Percentiles rank a stretch among this genome's conserved stretches.
Evolutionary conservation across 1,140 invertebrate genomes (phyloP).

Genomic region (Oreohelix idahoensis): DNA sequence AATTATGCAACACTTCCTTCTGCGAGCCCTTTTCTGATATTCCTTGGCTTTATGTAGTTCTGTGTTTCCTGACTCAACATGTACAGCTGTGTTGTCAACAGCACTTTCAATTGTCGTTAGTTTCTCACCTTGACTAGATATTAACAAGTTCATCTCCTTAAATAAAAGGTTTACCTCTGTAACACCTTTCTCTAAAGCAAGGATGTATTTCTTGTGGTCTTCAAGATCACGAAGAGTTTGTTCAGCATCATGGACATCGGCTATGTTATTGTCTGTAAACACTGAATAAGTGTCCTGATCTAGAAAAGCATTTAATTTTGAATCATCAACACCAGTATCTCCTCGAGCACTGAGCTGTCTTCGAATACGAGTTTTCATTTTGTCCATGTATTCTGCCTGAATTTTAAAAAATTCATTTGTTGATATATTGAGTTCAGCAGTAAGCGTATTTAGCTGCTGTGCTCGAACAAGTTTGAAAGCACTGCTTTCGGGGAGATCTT

Average conservation of each 20-base stretch:
- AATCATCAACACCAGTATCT: constrained; percentile 27
- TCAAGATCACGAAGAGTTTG: constrained; percentile 66
- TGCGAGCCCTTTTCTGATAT: constrained; percentile 41
- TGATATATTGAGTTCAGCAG: constrained; percentile 46
- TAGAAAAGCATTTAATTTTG: constrained; percentile 43
- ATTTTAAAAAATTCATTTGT: constrained; percentile 56
- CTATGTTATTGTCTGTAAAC: constrained; percentile 55
- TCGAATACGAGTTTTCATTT: constrained; percentile 50
- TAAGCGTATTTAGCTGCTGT: constrained; percentile 53
- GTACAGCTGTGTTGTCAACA: constrained; percentile 41
- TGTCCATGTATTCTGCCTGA: constrained; percentile 59
- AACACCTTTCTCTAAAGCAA: constrained; percentile 56
- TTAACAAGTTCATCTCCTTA: constrained; percentile 58
- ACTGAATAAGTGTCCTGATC: constrained; percentile 50
- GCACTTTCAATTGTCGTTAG: constrained; percentile 54
- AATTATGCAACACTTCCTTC: constrained; percentile 51
- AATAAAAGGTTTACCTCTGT: constrained; percentile 58
- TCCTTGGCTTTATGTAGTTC: constrained; percentile 48
- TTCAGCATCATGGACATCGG: constrained; percentile 55
- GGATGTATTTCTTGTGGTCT: constrained; percentile 74
- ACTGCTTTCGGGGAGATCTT: constrained; percentile 35
- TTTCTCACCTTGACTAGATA: constrained; percentile 59
- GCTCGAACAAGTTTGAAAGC: constrained; percentile 49
- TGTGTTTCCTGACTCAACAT: constrained; percentile 49
- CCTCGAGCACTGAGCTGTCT: constrained; percentile 47